A percentile compares a stretch with the other conserved stretches of the same genome.
These are phyloP conservation scores for Rhinopomastus cyanomelas DNA, from an alignment of 2,113 vertebrate species.

Conservation along the genomic window DNA sequence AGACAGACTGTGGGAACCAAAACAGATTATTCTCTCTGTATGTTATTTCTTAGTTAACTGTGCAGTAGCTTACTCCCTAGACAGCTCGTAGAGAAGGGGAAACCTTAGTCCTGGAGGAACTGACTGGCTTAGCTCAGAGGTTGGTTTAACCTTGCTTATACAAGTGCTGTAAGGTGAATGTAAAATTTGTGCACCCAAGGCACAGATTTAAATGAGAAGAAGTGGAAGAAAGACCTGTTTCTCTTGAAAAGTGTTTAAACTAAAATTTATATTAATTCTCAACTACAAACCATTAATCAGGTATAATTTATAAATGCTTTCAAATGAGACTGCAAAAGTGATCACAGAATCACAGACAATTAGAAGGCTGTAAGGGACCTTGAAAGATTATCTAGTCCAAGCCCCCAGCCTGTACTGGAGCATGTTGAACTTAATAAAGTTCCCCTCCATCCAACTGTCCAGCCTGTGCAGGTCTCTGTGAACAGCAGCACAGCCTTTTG, in stretches of 20 bases:
- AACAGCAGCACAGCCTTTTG: no score
- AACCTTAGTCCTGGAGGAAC: not conserved
- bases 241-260: not conserved
- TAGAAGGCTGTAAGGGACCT: no score
- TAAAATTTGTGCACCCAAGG: not conserved
- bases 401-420: no score
- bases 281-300: not conserved
- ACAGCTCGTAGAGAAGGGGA: not conserved
- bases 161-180: not conserved
- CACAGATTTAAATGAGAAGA: not conserved
- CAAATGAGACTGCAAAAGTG: not conserved
- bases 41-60: not conserved
- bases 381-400: no score
- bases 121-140: not conserved
- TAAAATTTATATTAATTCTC: not conserved
- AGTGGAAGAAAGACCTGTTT: not conserved
- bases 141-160: not conserved
- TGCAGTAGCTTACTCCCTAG: not conserved
- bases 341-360: not conserved
- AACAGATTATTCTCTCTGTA: not conserved
- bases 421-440: no score
- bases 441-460: no score
- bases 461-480: no score
- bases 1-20: not conserved
- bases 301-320: constrained; percentile 24